These are phyloP conservation scores for Bruchidius siliquastri DNA, from an alignment of 2,888 invertebrate genomes.

Conservation along the genomic window DNA sequence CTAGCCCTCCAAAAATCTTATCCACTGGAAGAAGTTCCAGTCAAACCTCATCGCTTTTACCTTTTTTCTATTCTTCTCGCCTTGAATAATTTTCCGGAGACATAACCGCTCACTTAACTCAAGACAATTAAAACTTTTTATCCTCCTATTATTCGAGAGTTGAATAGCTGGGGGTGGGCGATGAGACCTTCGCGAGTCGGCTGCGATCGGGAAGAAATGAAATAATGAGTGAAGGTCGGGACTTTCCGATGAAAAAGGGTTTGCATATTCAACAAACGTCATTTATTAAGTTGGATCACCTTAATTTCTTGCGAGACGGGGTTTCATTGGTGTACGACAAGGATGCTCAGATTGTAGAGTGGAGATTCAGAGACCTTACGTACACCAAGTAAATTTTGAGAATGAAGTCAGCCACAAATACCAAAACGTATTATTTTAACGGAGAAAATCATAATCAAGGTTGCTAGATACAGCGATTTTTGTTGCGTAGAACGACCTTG, in stretches of 20 bases:
- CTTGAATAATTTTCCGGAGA: not conserved
- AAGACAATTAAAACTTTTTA: slow-evolving; percentile 25
- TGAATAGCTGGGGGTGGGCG: slow-evolving; percentile 10
- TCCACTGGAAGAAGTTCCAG: not conserved
- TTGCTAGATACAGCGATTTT: no score
- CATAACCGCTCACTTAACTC: slow-evolving; percentile 11
- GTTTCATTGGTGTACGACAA: not conserved
- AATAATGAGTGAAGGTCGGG: slow-evolving; percentile 21
- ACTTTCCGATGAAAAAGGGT: slow-evolving; percentile 25
- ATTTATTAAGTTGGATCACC: slow-evolving; percentile 31
- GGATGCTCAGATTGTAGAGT: no score
- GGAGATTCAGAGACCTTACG: no score
- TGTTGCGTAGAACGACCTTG: no score
- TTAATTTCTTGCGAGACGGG: slow-evolving; percentile 20
- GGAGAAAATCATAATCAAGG: no score
- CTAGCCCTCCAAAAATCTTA: not conserved
- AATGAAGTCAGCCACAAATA: no score
- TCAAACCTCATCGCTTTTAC: not conserved
- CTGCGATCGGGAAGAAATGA: slow-evolving; percentile 20
- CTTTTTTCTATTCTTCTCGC: not conserved
- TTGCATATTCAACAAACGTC: slow-evolving; percentile 33
- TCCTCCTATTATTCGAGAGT: slow-evolving; percentile 19
- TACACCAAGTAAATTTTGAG: no score
- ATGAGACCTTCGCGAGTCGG: slow-evolving; percentile 4
- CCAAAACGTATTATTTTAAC: no score